phyloP scores from a whole-genome alignment of 2,797 vertebrate species.

The Enteromius mattozi region DNA sequence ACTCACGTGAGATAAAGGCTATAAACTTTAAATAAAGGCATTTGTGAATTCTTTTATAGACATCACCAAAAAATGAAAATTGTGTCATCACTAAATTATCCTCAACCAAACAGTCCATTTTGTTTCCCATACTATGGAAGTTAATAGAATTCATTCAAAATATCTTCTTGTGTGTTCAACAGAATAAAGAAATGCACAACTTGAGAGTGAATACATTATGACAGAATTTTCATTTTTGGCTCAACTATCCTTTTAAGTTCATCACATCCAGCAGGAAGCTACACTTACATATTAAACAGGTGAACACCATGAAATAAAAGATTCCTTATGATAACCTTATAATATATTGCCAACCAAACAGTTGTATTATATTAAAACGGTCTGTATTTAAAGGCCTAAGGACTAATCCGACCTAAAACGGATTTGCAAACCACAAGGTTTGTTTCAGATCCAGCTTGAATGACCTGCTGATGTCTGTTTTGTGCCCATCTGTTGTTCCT shows the following conservation, averaged over 20 bases:
- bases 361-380: background rate
- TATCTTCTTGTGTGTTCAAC: background rate
- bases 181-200: background rate
- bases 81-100: background rate
- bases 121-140: background rate
- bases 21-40: background rate
- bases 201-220: background rate
- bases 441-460: conserved; percentile 29
- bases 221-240: background rate
- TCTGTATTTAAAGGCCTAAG: background rate
- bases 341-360: background rate
- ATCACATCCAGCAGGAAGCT: background rate
- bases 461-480: conserved; percentile 23
- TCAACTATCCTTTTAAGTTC: background rate
- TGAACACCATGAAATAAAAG: background rate
- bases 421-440: conserved; percentile 21
- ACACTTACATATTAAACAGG: background rate
- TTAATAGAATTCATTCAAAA: background rate
- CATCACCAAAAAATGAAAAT: background rate
- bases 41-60: background rate
- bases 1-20: background rate
- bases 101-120: background rate
- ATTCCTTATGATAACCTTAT: background rate
- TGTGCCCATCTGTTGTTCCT: conserved; percentile 36
- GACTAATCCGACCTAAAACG: conserved; percentile 24